Base-by-base conservation (phyloP, 1,140 invertebrate species). In the Dreissena rostriformis region DNA sequence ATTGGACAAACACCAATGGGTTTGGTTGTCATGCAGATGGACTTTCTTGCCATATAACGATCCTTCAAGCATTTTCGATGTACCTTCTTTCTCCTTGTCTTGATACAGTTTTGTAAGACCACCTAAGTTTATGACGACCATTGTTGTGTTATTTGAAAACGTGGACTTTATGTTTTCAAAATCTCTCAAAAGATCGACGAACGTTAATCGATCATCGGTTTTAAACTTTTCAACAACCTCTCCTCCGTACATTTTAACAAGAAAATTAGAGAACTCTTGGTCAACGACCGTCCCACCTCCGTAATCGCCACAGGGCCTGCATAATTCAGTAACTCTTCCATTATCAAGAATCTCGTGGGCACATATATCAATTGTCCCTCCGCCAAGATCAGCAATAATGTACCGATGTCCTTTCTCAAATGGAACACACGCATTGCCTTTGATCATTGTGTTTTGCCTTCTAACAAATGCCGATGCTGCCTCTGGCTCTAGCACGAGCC, bases 401-500 rank as follows among this genome's bases (percentile, higher is more conserved):
- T 61, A 61, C 57, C 57, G 17, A 61, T 61, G 57, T 61, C 57
- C 57, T 39, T 39, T 39, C 39, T 39, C 39, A 39, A 39, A 39
- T 39, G 39, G 39, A 39, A 39, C 39, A 39, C 39, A 39, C 39
- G 39, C 39, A 39, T 39, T 39, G 39, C 39, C 4, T 39, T 39
- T 39, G 39, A 39, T 39, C 17, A 61, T 12, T 29, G 57, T 55
- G 24, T 24, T 17, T 29, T 66, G 52, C 55, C 79, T 68, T 39
- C 68, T 82, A 19, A 77, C 75, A 29, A 73, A 85, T 55, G 85
- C 70, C 12, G 86, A 85, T 28, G 86, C 86, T 26, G 75, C 82
- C 65, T 85, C 86, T 8, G 86, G 86, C 80, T 87, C 86, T 14
- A 87, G 57, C n/a, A 82, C 86, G 0, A 87, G 51, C 24, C 67